A percentile compares a stretch with the other conserved stretches of the same genome.
Evolutionary conservation across 2,888 invertebrate genomes (phyloP).

Genomic region (Polietes domitor): DNA sequence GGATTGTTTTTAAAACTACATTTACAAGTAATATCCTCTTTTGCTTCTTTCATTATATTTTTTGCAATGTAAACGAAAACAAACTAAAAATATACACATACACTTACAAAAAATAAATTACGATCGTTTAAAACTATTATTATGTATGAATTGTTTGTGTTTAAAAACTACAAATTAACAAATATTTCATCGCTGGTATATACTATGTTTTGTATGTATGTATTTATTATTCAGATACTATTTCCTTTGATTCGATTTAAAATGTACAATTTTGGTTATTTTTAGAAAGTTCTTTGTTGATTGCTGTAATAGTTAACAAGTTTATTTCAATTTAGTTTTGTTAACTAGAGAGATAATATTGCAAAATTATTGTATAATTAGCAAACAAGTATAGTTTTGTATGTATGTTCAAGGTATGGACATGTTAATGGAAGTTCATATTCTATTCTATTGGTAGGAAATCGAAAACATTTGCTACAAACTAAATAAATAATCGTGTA

Average conservation of each 20-base stretch:
- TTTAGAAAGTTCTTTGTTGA: background rate
- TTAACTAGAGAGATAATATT: background rate
- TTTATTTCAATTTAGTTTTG: background rate
- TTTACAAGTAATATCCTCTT: conserved; percentile 32
- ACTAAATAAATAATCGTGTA: conserved; percentile 5
- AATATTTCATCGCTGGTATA: background rate
- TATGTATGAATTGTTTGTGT: background rate
- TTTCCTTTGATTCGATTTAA: background rate
- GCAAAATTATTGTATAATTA: background rate
- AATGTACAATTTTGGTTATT: conserved; percentile 18
- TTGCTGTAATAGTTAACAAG: conserved; percentile 11
- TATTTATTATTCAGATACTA: background rate
- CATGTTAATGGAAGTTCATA: background rate
- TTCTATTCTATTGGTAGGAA: background rate
- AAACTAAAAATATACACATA: background rate
- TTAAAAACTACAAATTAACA: conserved; percentile 20
- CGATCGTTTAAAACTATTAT: conserved; percentile 4
- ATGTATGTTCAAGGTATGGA: background rate
- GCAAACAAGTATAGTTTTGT: background rate
- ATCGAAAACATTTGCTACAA: background rate
- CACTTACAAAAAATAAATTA: conserved; percentile 14
- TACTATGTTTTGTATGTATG: background rate
- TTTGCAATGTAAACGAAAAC: conserved; percentile 35
- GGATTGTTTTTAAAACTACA: conserved; percentile 42
- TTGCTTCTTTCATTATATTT: conserved; percentile 16